Conservation (phyloP, 53 echinoderm and acorn worm genomes). For the Apostichopus leukothele region DNA sequence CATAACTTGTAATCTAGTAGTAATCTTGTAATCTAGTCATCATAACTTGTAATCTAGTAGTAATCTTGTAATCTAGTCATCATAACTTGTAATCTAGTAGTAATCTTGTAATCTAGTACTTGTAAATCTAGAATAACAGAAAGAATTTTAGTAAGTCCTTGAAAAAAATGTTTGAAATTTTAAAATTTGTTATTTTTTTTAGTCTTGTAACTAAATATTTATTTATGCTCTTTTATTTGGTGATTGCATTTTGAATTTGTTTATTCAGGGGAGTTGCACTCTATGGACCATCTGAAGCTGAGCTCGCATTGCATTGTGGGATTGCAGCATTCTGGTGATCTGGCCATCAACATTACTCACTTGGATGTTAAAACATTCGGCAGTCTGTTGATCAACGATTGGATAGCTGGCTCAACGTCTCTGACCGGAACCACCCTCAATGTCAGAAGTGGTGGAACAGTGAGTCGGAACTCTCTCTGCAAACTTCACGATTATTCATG, state of each 20-base stretch:
- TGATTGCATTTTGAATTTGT: background rate
- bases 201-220: too few species aligned
- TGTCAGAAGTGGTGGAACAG: slow-evolving; percentile 78
- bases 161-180: too few species aligned
- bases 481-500: background rate
- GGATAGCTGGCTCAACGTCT: slow-evolving; percentile 65
- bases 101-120: too few species aligned
- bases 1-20: too few species aligned
- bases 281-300: slow-evolving; percentile 69
- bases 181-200: too few species aligned
- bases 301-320: slow-evolving; percentile 75
- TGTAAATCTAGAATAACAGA: too few species aligned
- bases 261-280: slow-evolving; percentile 67
- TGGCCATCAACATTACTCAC: slow-evolving; percentile 56
- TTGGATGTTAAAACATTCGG: slow-evolving; percentile 86
- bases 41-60: too few species aligned
- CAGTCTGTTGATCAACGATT: slow-evolving; percentile 73
- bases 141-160: too few species aligned
- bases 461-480: slow-evolving; percentile 32
- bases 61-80: too few species aligned
- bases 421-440: slow-evolving; percentile 69
- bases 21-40: too few species aligned
- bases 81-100: too few species aligned
- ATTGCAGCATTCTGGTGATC: slow-evolving; percentile 66
- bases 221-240: background rate